Evolutionary conservation across 2,797 vertebrate genomes (phyloP).

Genomic region (Semaprochilodus insignis): DNA sequence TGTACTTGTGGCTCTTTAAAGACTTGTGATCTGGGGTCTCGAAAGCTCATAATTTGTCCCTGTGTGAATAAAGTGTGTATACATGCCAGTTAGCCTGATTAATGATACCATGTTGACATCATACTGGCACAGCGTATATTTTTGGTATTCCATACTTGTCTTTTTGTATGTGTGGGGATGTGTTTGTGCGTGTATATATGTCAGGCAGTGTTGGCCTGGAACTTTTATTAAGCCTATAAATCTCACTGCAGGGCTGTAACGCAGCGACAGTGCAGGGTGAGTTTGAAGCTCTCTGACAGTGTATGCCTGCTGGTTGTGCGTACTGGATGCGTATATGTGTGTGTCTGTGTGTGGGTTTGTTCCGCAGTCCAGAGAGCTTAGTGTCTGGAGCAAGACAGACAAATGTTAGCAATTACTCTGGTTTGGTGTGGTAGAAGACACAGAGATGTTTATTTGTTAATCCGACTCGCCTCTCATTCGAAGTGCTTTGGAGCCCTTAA

Average conservation of each 20-base stretch:
- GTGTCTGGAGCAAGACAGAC: conserved; percentile 5
- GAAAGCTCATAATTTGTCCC: too few species aligned
- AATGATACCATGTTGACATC: too few species aligned
- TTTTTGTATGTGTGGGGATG: background rate
- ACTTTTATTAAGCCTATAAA: conserved; percentile 22
- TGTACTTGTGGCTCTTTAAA: too few species aligned
- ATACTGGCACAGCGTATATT: too few species aligned
- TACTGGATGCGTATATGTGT: background rate
- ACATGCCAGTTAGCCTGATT: background rate
- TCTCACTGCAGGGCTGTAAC: conserved; percentile 1
- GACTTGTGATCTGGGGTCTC: too few species aligned
- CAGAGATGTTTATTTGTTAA: conserved; percentile 3
- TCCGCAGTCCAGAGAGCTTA: background rate
- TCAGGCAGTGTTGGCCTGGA: background rate
- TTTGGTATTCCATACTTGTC: too few species aligned
- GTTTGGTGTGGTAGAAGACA: background rate
- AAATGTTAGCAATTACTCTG: conserved; percentile 13
- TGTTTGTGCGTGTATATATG: background rate
- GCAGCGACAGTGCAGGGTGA: background rate
- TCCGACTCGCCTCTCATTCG: background rate
- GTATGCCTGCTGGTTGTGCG: background rate
- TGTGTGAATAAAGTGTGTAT: background rate
- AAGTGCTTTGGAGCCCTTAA: background rate
- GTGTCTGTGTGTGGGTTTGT: background rate
- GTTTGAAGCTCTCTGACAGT: conserved; percentile 9